Evolutionary conservation across 1,140 invertebrate genomes (phyloP), one percentile per base, ranked within the genome.

Genomic region (Holcopasites calliopsidis): DNA sequence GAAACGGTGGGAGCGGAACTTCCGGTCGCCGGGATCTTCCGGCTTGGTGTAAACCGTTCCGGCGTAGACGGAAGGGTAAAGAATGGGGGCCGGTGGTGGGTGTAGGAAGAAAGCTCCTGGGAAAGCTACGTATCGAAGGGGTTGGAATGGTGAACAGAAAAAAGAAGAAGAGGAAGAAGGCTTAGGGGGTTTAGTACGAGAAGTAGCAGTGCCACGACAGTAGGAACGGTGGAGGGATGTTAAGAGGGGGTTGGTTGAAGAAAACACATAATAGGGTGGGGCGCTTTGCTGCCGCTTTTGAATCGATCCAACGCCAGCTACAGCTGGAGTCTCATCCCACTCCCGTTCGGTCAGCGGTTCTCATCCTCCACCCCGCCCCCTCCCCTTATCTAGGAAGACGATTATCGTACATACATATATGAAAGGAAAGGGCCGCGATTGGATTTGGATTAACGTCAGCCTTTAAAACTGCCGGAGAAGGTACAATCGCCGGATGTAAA

Each of bases 211-310:
- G 68, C 57, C 47, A 58, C 49, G 57, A 61, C 64, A 42, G 69
- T 44, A 18, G 28, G 50, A 71, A 78, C 50, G 62, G 69, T 33
- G 8, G 40, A 35, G 18, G 11, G 3, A 47, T 55, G 58, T 80
- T 65, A 55, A 77, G 75, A 73, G 86, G 11, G 26, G 74, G 85
- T 77, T 65, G 79, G 79, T 84, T 79, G 84, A 84, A 88, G 86
- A 89, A 90, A 89, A 88, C 79, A 86, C 83, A 89, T 89, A 90
- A 88, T 88, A 87, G 89, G 88, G 88, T 88, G 85, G 88, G 88
- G 88, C 87, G 87, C 75, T 87, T 85, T 85, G 85, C 87, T 90
- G 88, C 86, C 87, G 89, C 89, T 90, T 89, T 89, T 90, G 88
- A 90, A 90, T 91, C 90, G 90, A 90, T 91, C 89, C 88, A 83